These are phyloP conservation scores for Plectrocnemia conspersa DNA, from an alignment of 1,140 invertebrate genomes.

Conservation along the genomic window DNA sequence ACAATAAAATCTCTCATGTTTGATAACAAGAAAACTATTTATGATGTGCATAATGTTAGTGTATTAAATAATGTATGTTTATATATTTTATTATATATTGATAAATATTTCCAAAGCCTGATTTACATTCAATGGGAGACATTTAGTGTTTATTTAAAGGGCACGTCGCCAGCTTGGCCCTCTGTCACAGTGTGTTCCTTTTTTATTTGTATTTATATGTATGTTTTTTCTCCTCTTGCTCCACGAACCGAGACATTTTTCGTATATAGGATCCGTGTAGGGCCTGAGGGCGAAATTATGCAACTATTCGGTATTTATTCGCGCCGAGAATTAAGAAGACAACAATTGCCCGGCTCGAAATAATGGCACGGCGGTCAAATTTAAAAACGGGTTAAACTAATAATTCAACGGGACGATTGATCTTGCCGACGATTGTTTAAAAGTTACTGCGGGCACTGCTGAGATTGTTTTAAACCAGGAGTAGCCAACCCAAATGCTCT, in stretches of 20 bases:
- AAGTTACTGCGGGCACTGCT: too few relatives aligned
- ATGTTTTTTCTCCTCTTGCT: not conserved
- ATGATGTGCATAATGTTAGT: too few relatives aligned
- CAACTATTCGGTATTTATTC: slow-evolving; percentile 32
- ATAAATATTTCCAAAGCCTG: slow-evolving; percentile 34
- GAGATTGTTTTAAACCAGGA: too few relatives aligned
- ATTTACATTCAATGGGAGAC: slow-evolving; percentile 37
- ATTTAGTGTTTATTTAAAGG: slow-evolving; percentile 36
- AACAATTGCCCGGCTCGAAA: slow-evolving; percentile 28
- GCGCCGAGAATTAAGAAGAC: slow-evolving; percentile 32
- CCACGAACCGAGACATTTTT: slow-evolving; percentile 9
- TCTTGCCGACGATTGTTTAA: too few relatives aligned
- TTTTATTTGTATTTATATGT: too few relatives aligned
- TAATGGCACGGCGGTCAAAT: slow-evolving; percentile 27
- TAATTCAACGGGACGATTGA: slow-evolving; percentile 7
- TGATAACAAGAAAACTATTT: too few relatives aligned
- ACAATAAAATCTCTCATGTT: too few relatives aligned
- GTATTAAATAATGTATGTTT: too few relatives aligned
- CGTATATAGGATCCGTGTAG: too few relatives aligned
- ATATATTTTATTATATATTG: slow-evolving; percentile 24
- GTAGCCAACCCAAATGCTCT: too few relatives aligned
- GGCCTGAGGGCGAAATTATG: slow-evolving; percentile 11
- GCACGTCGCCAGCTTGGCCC: slow-evolving; percentile 26
- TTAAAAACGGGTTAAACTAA: slow-evolving; percentile 5
- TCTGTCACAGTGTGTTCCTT: slow-evolving; percentile 14